Evolutionary conservation across 2,888 invertebrate species (phyloP).

Genomic region (Oligia latruncula): DNA sequence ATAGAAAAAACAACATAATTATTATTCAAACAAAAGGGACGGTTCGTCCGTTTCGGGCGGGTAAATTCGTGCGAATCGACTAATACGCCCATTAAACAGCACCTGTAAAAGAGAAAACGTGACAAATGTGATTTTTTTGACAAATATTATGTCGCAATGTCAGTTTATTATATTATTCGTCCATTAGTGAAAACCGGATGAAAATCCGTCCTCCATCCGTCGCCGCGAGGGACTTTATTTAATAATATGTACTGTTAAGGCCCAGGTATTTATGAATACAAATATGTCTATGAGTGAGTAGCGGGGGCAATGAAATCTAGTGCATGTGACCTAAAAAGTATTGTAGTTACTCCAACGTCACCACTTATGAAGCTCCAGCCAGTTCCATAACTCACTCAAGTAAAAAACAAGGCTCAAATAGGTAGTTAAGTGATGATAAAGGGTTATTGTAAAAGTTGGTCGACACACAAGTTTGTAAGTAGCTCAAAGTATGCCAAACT

Average conservation of each 20-base stretch:
- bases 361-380: conserved; percentile 8
- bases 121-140: neutral
- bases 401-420: conserved; percentile 45
- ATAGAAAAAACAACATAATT: no score
- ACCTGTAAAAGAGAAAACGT: neutral
- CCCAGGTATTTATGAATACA: neutral
- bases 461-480: conserved; percentile 52
- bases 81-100: neutral
- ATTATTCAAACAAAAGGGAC: no score
- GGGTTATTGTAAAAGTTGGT: conserved; percentile 52
- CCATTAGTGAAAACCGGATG: no score
- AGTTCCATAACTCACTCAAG: conserved; percentile 22
- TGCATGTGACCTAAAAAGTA: neutral
- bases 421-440: conserved; percentile 49
- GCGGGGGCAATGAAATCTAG: neutral
- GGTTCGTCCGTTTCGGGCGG: no score
- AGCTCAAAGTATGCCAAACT: conserved; percentile 51
- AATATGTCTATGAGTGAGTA: neutral
- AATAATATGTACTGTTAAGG: neutral
- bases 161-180: neutral
- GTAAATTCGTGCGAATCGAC: no score
- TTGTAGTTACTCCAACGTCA: neutral
- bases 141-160: neutral
- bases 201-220: no score
- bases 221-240: no score